A percentile compares a stretch with the other conserved stretches of the same genome.
phyloP scores from a whole-genome alignment of 2,113 vertebrate species.

The Cacatua alba region DNA sequence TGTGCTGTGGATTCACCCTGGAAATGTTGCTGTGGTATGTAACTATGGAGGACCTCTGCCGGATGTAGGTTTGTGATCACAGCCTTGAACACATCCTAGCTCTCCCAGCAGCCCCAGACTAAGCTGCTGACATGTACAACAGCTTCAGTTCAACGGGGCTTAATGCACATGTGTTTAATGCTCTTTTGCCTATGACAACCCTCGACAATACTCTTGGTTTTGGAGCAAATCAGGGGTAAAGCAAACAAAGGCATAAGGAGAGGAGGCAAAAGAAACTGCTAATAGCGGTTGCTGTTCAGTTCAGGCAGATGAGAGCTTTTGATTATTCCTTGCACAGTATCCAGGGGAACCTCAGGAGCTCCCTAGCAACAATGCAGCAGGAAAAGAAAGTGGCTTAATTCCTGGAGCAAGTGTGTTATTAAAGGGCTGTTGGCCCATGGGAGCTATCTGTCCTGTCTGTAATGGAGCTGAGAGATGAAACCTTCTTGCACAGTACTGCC shows the following conservation, averaged over 20 bases:
- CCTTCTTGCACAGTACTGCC: background rate
- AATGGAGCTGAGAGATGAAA: background rate
- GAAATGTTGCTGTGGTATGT: background rate
- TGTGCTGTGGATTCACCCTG: background rate
- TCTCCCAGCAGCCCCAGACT: background rate
- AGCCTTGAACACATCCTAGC: background rate
- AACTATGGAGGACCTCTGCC: background rate
- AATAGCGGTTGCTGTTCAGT: background rate
- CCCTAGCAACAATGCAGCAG: constrained; percentile 33
- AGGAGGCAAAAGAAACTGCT: background rate
- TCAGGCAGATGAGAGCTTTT: background rate
- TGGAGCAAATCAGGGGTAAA: background rate
- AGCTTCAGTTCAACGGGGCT: background rate
- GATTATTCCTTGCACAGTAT: constrained; percentile 14
- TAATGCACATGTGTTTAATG: background rate
- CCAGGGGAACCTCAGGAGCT: constrained; percentile 36
- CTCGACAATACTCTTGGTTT: background rate
- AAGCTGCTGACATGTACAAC: background rate
- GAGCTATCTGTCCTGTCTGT: background rate
- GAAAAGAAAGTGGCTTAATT: background rate
- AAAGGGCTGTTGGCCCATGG: background rate
- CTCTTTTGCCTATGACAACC: background rate
- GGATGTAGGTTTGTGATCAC: background rate
- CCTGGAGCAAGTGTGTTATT: background rate
- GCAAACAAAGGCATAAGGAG: background rate